phyloP scores from a whole-genome alignment of 2,888 invertebrate genomes.

The Coelogynopora nodosa region DNA sequence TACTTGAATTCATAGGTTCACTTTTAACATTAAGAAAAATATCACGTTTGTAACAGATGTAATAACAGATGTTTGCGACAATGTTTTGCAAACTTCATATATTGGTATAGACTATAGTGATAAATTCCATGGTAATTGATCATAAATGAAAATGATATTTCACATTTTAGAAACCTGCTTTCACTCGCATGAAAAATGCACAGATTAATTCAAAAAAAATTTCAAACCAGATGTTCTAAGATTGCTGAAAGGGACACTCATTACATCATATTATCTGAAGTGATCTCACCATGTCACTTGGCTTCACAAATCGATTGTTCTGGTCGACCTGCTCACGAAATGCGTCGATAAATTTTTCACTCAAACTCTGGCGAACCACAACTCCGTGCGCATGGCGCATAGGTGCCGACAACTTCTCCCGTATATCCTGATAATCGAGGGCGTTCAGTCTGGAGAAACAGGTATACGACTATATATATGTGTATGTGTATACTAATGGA shows the following conservation, averaged over 20 bases:
- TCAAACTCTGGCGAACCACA: conserved; percentile 72
- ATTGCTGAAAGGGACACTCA: no score
- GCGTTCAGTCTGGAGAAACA: conserved; percentile 69
- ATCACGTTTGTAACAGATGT: no score
- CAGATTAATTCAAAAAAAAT: background rate
- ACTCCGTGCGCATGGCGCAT: conserved; percentile 71
- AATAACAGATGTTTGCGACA: no score
- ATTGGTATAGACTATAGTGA: no score
- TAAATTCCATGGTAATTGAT: no score
- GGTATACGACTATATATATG: no score
- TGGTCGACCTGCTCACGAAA: conserved; percentile 70
- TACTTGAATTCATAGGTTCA: no score
- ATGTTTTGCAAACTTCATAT: no score
- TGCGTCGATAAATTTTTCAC: conserved; percentile 78
- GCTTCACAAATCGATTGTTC: conserved; percentile 53
- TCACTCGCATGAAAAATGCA: background rate
- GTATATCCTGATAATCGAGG: conserved; percentile 73
- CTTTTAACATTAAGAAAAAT: background rate
- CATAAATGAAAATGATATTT: no score
- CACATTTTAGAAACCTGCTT: conserved; percentile 23
- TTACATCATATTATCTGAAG: no score
- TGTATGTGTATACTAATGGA: no score
- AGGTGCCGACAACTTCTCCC: conserved; percentile 70
- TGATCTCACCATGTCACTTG: conserved; percentile 45
- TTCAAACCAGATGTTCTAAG: background rate